Conservation (phyloP, 2,113 vertebrate genomes). For the Pluvianellus socialis region DNA sequence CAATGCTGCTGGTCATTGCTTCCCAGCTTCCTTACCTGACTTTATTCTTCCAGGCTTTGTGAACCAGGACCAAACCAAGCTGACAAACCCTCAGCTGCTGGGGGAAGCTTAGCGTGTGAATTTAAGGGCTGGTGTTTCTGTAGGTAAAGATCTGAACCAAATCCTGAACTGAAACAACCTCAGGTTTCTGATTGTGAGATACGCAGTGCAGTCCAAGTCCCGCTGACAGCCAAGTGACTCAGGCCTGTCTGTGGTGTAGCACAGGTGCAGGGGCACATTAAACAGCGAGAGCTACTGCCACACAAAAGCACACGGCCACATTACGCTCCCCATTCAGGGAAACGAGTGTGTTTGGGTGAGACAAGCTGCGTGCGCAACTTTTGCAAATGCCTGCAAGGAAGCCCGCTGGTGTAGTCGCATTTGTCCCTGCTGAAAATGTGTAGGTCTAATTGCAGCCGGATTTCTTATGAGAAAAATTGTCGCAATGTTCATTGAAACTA, state of each 20-base stretch:
- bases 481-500: background rate
- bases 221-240: background rate
- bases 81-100: background rate
- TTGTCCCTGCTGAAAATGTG: background rate
- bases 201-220: background rate
- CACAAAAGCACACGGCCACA: rapidly evolving
- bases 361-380: background rate
- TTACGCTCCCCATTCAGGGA: background rate
- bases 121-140: background rate
- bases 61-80: background rate
- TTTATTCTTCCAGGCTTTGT: background rate
- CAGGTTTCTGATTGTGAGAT: background rate
- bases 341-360: background rate
- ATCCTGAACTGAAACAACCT: background rate
- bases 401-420: background rate
- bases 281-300: background rate
- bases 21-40: background rate
- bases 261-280: background rate
- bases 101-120: background rate
- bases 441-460: background rate
- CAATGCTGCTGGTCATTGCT: background rate
- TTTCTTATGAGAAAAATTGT: background rate
- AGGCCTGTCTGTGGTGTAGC: background rate
- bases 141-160: background rate
- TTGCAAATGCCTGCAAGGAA: background rate